A percentile compares a stretch with the other conserved stretches of the same genome.
These are phyloP conservation scores for Platorchestia sp. DNA, from an alignment of 1,140 invertebrate species.

Conservation along the genomic window DNA sequence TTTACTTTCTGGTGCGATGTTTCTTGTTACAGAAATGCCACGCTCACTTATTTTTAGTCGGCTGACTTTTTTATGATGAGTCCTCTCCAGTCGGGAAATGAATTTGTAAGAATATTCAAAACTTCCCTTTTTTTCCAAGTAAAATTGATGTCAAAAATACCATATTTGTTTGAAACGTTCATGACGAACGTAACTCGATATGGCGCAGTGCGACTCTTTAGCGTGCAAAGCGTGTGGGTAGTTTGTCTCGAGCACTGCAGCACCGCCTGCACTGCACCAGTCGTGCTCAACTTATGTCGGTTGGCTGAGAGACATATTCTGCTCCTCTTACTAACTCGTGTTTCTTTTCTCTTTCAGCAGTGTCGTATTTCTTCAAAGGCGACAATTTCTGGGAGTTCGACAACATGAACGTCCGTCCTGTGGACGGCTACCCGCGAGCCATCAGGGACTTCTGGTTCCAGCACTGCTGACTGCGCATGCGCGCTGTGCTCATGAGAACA, in stretches of 20 bases:
- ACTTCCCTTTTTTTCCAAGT: neutral
- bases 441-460: constrained; percentile 39
- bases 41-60: neutral
- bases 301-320: neutral
- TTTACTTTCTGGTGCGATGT: neutral
- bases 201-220: neutral
- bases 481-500: neutral
- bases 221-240: neutral
- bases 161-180: neutral
- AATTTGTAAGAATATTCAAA: neutral
- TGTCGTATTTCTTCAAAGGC: constrained; percentile 77
- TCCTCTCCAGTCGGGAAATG: neutral
- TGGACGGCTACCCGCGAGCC: constrained; percentile 28
- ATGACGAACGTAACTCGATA: neutral
- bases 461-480: neutral
- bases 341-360: constrained; percentile 42
- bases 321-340: neutral
- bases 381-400: constrained; percentile 78
- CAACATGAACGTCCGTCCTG: constrained; percentile 69
- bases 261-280: neutral
- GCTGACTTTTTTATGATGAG: neutral
- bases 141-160: neutral
- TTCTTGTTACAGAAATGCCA: neutral
- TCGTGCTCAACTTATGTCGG: neutral
- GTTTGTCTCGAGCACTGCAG: too few species aligned